Base-by-base conservation (phyloP, 1,140 invertebrate genomes). In the Drosophila mayri region DNA sequence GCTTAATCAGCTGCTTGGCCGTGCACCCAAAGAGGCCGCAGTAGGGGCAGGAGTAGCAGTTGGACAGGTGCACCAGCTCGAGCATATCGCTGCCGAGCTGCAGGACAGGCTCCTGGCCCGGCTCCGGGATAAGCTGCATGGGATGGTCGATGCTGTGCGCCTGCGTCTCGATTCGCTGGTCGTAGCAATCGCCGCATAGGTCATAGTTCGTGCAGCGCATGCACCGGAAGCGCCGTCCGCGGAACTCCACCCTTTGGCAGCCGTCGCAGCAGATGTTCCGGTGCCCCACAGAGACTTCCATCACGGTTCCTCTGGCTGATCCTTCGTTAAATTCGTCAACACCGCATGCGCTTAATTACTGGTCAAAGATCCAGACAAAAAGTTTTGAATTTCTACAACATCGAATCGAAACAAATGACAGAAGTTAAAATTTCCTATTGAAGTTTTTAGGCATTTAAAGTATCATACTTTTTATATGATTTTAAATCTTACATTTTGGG, bases 1-100 rank as follows among this genome's bases (percentile, higher is more conserved):
- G 85, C 9, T 81, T 66, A 20, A 88, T 88, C 7, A 88, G 44
- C 37, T 71, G 57, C 54, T 85, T 88, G 16, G 85, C 85, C 28
- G 49, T 18, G 49, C 28, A 49, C 1, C 77, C 85, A 4, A 67
- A 46, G 14, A 64, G 12, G 12, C 74, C 74, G 40, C 85, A 88
- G 14, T 85, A 81, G 12, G 85, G 85, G 11, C 85, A 88, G 6
- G 77, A 76, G 30, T 81, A 88, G 66, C 77, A 90, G 32, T 88
- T 85, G 47, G 74, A 46, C n/a, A 88, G 40, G 22, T 88, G 77
- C 28, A 88, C 44, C 12, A 79, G 28, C 0, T 88, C 85, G 1
- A 78, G 14, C 32, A 67, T 14, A 2, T 72, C 77, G 5, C 73
- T 65, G 28, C 47, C 52, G 7, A 61, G 32, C 14, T 75, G 16